Conservation (phyloP, 2,888 invertebrate species). For the Nowickia ferox region DNA sequence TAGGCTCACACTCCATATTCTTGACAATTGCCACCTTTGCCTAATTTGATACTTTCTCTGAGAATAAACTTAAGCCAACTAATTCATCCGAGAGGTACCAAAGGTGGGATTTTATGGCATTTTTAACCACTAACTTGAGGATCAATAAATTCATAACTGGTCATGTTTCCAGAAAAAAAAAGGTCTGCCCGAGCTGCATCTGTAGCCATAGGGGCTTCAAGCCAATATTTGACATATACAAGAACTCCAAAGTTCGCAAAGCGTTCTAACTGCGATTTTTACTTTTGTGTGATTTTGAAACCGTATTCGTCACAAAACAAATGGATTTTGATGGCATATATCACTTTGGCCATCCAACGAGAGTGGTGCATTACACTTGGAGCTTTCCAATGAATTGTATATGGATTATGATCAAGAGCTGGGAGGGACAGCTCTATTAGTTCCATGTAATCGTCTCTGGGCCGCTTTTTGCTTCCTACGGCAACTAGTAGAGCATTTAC, state of each 20-base stretch:
- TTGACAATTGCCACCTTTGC: slow-evolving; percentile 1
- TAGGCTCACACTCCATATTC: neutral
- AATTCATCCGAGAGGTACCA: slow-evolving; percentile 6
- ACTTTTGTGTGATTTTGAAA: neutral
- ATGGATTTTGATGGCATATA: neutral
- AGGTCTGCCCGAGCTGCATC: neutral
- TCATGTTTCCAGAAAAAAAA: neutral
- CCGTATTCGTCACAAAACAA: neutral
- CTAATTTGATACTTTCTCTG: slow-evolving; percentile 8
- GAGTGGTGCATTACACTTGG: neutral
- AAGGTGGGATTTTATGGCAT: neutral
- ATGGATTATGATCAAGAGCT: neutral
- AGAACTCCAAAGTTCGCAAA: too few relatives aligned
- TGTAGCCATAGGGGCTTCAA: neutral
- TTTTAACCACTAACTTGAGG: neutral
- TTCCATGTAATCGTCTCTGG: neutral
- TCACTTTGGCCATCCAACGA: too few relatives aligned
- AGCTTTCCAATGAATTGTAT: slow-evolving; percentile 9
- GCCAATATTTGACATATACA: too few relatives aligned
- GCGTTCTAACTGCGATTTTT: neutral
- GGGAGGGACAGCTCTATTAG: neutral
- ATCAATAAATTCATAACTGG: neutral
- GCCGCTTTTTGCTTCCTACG: neutral
- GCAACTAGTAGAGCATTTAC: neutral
- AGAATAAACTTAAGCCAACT: slow-evolving; percentile 1